Percentiles rank a stretch among this genome's conserved stretches.
phyloP scores from a whole-genome alignment of 2,113 vertebrate genomes.

The Neogobius melanostomus region DNA sequence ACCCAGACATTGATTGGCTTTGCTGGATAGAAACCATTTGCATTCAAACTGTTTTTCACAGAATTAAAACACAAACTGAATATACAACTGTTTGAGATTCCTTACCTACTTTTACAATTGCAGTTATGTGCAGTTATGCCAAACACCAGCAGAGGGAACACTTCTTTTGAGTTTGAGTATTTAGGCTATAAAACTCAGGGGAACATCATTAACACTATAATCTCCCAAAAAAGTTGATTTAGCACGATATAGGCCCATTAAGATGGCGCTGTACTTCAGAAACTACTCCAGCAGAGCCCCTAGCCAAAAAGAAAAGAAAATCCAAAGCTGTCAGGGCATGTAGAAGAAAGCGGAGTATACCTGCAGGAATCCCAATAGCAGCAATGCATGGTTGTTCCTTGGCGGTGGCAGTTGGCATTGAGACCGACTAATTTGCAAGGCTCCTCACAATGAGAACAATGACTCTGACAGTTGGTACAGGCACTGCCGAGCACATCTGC shows the following conservation, averaged over 20 bases:
- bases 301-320: conserved; percentile 36
- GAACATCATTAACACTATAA: too few relatives aligned
- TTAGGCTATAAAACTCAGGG: too few relatives aligned
- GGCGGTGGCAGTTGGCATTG: conserved; percentile 52
- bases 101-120: too few relatives aligned
- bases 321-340: conserved; percentile 40
- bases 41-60: background rate
- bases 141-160: too few relatives aligned
- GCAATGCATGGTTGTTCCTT: conserved; percentile 39
- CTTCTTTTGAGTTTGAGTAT: too few relatives aligned
- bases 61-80: background rate
- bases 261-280: background rate
- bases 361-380: conserved; percentile 44
- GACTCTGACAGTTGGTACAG: conserved; percentile 70
- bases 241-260: background rate
- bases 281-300: conserved; percentile 3
- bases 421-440: conserved; percentile 66
- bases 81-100: too few relatives aligned
- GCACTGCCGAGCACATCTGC: conserved; percentile 68
- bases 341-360: conserved; percentile 34
- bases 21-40: too few relatives aligned
- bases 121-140: too few relatives aligned
- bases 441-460: conserved; percentile 70
- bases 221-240: too few relatives aligned
- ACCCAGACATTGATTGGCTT: background rate